phyloP scores from a whole-genome alignment of 2,797 vertebrate genomes.

The Microctenopoma stevenorrisi region DNA sequence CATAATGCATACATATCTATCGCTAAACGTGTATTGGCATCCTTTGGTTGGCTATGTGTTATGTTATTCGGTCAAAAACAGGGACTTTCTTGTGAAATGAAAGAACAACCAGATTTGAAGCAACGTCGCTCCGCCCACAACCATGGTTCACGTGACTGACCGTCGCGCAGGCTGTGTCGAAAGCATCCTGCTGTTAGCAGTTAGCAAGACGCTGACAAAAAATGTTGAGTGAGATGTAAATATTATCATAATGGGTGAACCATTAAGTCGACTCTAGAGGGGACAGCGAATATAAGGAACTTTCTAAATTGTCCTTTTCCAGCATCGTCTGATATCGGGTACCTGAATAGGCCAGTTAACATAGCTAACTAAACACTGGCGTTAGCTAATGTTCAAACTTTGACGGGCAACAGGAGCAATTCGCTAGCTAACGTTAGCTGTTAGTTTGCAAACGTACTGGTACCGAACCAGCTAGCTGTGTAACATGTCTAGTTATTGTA shows the following conservation, averaged over 20 bases:
- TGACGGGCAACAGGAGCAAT: conserved; percentile 58
- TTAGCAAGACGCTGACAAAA: conserved; percentile 43
- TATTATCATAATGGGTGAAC: conserved; percentile 14
- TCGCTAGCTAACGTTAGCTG: conserved; percentile 45
- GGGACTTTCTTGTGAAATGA: neutral
- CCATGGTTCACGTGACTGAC: conserved; percentile 68
- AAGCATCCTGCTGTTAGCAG: conserved; percentile 76
- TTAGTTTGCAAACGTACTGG: conserved; percentile 34
- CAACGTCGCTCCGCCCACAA: conserved; percentile 57
- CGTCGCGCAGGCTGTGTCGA: conserved; percentile 78
- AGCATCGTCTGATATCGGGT: conserved; percentile 29
- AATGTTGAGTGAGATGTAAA: conserved; percentile 26
- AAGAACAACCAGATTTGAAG: neutral
- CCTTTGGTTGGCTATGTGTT: neutral
- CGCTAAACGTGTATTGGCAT: too few species aligned
- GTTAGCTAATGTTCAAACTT: conserved; percentile 74
- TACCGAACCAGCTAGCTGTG: neutral
- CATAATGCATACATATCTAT: too few species aligned
- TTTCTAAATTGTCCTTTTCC: neutral
- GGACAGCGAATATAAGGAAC: conserved; percentile 33
- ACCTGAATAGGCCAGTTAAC: conserved; percentile 40
- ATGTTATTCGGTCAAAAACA: neutral
- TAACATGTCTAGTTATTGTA: conserved; percentile 13
- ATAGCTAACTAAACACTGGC: conserved; percentile 62
- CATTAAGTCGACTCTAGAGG: conserved; percentile 12